Evolutionary conservation across 2,797 vertebrate genomes (phyloP), one percentile per base, ranked within the genome.

Genomic region (Hephaestus fuliginosus): DNA sequence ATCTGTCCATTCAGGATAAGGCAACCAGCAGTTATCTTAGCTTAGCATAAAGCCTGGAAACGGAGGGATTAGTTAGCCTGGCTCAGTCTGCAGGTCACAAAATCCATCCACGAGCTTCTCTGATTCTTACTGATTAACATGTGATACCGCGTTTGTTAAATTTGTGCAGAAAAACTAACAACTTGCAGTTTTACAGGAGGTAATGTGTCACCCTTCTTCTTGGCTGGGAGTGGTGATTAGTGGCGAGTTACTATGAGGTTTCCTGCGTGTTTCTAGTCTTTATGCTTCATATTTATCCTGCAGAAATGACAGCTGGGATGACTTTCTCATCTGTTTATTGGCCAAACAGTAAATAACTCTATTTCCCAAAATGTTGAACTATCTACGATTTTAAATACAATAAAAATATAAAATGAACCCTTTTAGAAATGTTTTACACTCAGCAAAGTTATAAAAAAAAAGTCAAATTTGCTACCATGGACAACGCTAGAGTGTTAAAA

Each of bases 301-400:
- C 6, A 58, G 2, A 2, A 15, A 9, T 36, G 5, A 62, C 20
- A 44, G 17, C 5, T 14, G 22, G 4, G n/a, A 33, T 8, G 8
- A 22, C 22, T 11, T n/a, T 41, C 5, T 65, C 15, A 51, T 14
- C 18, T 0, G n/a, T n/a, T 12, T n/a, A 12, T 51, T 12, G 5
- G 33, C 13, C 13, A 18, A 0, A 53, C 70, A 74, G 18, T 1
- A 17, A 57, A 46, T n/a, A 22, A 30, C 7, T 14, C 1, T 4
- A 15, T 64, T 64, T 36, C 25, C 28, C 9, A 43, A 52, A 70
- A 66, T 70, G 22, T 77, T 66, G 39, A 46, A 60, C 28, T 57
- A 22, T 25, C 30, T 33, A 33, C 25, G 25, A 25, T 25, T 25
- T 25, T 25, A 25, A 25, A 25, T 25, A 25, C 25, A 25, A 25